Conservation (phyloP, 1,140 invertebrate species). For the Sycophaga agraensis region DNA sequence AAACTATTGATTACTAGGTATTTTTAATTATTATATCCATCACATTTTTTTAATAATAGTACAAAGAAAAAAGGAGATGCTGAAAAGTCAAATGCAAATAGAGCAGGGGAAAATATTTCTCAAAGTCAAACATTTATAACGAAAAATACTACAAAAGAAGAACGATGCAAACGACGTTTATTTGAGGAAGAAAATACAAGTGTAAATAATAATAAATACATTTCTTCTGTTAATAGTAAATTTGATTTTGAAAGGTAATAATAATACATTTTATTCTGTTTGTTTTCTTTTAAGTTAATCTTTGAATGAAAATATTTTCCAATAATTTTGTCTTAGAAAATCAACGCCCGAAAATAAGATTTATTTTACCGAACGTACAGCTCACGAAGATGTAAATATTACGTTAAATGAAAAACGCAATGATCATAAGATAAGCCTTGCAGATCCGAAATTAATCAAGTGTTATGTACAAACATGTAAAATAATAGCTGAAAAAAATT, state of each 20-base stretch:
- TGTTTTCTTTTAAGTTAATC: not conserved
- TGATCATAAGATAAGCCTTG: conserved; percentile 6
- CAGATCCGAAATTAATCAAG: conserved; percentile 9
- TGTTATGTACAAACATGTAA: conserved; percentile 22
- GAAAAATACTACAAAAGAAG: conserved; percentile 15
- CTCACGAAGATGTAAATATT: conserved; percentile 5
- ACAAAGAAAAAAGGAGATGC: not conserved
- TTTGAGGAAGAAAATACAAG: conserved; percentile 13
- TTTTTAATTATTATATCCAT: not conserved
- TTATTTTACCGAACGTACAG: conserved; percentile 15
- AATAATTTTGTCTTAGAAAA: conserved; percentile 7
- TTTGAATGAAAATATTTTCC: too few species aligned
- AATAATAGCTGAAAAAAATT: conserved; percentile 13
- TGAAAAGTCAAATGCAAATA: not conserved
- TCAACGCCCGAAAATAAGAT: conserved; percentile 27
- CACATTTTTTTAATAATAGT: not conserved
- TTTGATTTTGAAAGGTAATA: not conserved
- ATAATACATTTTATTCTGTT: not conserved
- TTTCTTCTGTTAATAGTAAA: not conserved
- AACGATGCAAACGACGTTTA: conserved; percentile 24
- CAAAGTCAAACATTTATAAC: not conserved
- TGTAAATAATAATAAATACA: conserved; percentile 10
- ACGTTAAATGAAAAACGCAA: not conserved
- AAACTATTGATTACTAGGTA: not conserved
- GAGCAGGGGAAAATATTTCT: not conserved